Evolutionary conservation across 2,113 vertebrate genomes (phyloP), one percentile per base, ranked within the genome.

Genomic region (Hippocampus zosterae): DNA sequence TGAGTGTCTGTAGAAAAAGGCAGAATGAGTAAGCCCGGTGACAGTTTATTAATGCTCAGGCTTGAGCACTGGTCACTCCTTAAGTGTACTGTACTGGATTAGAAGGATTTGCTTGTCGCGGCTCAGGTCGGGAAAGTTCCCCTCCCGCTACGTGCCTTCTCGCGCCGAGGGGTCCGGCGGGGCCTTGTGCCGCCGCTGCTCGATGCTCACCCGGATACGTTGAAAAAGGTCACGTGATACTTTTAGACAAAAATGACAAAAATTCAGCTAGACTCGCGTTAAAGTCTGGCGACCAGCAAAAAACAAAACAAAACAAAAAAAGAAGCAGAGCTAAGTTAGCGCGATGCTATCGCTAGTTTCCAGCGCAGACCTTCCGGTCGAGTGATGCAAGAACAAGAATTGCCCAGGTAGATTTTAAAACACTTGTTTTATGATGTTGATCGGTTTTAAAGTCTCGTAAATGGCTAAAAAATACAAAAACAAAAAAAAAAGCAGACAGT

Each of bases 61-160:
- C 82, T 90, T 89, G 86, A 88, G 85, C 85, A 81, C 79, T 90
- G 89, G 89, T 92, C 92, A 91, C 81, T 91, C 86, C 87, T 88
- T 90, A 91, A 91, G 91, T 85, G 88, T 87, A 90, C 89, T 89
- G 88, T 90, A 90, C 87, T 92, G 88, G 92, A 91, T 92, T 91
- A 91, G 85, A 84, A 88, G 91, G 92, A 92, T 92, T 92, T 92
- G 91, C 91, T 91, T 90, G 90, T 90, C 90, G 57, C 57, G 57
- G 88, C 89, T 85, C 88, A 91, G 88, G 87, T 90, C 82, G 81
- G 81, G 88, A 84, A 87, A 86, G 88, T 59, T 18, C 18, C 52
- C 19, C 18, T 9, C 21, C 9, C 2, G 55, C 55, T 16, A 23
- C 10, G 52, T 21, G 52, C 57, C 57, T 87, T 89, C 82, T 88